Conservation (phyloP, 2,888 invertebrate genomes). For the Standfussiana lucernea region DNA sequence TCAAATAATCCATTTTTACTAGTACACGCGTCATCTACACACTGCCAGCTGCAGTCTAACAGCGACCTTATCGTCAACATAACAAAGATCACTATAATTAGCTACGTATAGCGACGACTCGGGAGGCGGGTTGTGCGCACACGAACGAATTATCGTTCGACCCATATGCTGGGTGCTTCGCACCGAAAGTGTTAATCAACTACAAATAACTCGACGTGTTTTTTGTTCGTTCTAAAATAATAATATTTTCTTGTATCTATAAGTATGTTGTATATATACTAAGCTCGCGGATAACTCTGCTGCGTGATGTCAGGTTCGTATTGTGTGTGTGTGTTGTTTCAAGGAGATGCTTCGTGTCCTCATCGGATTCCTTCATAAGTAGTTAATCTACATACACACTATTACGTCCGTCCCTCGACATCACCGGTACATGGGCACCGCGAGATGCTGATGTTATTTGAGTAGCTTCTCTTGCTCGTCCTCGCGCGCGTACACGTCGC, state of each 20-base stretch:
- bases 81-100: too few species aligned
- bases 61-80: too few species aligned
- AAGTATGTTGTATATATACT: not conserved
- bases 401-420: not conserved
- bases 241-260: not conserved
- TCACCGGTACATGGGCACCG: constrained; percentile 36
- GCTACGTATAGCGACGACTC: too few species aligned
- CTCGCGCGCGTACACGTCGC: constrained; percentile 73
- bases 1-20: too few species aligned
- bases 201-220: not conserved
- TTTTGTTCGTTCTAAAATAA: not conserved
- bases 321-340: not conserved
- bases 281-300: not conserved
- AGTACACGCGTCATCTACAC: too few species aligned
- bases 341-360: not conserved
- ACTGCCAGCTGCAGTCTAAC: too few species aligned
- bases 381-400: not conserved
- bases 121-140: too few species aligned
- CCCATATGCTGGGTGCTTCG: too few species aligned
- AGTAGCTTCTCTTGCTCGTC: constrained; percentile 85
- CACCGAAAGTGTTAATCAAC: too few species aligned
- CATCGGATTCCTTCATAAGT: not conserved
- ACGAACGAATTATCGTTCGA: too few species aligned
- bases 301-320: not conserved
- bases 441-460: constrained; percentile 70